phyloP scores from a whole-genome alignment of 1,140 invertebrate species.

The Caenorhabditis remanei region DNA sequence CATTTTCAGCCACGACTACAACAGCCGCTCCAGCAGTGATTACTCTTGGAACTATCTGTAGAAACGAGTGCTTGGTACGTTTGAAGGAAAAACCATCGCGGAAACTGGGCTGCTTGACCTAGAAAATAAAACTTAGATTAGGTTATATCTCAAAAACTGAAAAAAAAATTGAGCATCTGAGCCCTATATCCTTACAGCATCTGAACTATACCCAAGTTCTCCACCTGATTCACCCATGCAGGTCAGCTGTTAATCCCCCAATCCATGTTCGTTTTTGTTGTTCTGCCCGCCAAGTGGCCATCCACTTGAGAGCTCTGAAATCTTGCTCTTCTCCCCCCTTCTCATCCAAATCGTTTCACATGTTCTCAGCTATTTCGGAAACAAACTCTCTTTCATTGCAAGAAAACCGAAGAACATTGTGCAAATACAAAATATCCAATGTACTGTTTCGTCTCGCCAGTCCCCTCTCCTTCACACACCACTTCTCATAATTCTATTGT shows the following conservation, averaged over 20 bases:
- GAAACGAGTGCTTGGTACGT: slow-evolving; percentile 38
- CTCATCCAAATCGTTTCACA: neutral
- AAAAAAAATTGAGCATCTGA: too few relatives aligned
- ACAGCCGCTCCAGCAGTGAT: slow-evolving; percentile 15
- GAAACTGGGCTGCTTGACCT: too few relatives aligned
- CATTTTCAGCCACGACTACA: slow-evolving; percentile 9
- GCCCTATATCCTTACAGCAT: too few relatives aligned
- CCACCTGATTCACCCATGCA: too few relatives aligned
- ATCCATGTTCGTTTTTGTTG: neutral
- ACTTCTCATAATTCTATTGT: slow-evolving; percentile 50
- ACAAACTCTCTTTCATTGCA: neutral
- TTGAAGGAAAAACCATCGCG: neutral
- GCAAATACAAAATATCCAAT: slow-evolving; percentile 16
- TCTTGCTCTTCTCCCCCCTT: slow-evolving; percentile 7
- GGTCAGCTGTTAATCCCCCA: slow-evolving; percentile 12
- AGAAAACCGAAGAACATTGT: slow-evolving; percentile 53
- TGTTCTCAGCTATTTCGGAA: slow-evolving; percentile 49
- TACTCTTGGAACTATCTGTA: slow-evolving; percentile 30
- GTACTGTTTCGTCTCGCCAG: neutral
- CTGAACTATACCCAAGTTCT: too few relatives aligned
- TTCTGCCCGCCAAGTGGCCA: slow-evolving; percentile 43
- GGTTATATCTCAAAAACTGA: too few relatives aligned
- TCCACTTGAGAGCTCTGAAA: slow-evolving; percentile 48
- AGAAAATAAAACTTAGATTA: too few relatives aligned
- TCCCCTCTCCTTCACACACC: neutral